These are phyloP conservation scores for Littorina saxatilis DNA, from an alignment of 1,140 invertebrate genomes.

Conservation along the genomic window DNA sequence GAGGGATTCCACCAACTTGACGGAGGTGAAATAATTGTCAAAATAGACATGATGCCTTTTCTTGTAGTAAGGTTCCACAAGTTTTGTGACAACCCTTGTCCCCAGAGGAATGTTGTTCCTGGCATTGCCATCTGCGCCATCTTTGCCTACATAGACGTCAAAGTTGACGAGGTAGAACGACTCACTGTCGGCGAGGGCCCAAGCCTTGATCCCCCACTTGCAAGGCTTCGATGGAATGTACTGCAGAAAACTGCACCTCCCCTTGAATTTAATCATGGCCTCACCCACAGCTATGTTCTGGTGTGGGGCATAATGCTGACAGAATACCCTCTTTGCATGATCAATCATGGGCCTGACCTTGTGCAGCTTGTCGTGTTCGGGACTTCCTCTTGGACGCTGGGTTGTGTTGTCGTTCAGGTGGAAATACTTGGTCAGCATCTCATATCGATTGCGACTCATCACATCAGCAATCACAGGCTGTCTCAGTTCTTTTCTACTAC, in stretches of 20 bases:
- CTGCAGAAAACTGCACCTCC: conserved; percentile 71
- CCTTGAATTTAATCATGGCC: conserved; percentile 70
- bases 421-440: too few relatives aligned
- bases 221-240: conserved; percentile 76
- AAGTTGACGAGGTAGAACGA: conserved; percentile 74
- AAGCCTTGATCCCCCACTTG: conserved; percentile 76
- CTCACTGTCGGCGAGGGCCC: conserved; percentile 53
- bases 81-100: conserved; percentile 28
- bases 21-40: conserved; percentile 43
- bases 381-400: too few relatives aligned
- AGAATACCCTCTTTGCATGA: too few relatives aligned
- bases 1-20: conserved; percentile 39
- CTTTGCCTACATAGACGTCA: conserved; percentile 72
- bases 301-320: conserved; percentile 28
- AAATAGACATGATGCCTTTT: too few relatives aligned
- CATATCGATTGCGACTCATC: too few relatives aligned
- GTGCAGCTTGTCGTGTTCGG: too few relatives aligned
- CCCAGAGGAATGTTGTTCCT: background rate
- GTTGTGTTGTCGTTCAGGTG: too few relatives aligned
- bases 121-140: too few relatives aligned
- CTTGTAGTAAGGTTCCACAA: conserved; percentile 2
- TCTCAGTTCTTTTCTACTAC: too few relatives aligned
- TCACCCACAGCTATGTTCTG: too few relatives aligned
- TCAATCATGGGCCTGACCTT: too few relatives aligned
- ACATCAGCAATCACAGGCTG: too few relatives aligned